phyloP scores from a whole-genome alignment of 2,888 invertebrate species.

The Altica lythri region DNA sequence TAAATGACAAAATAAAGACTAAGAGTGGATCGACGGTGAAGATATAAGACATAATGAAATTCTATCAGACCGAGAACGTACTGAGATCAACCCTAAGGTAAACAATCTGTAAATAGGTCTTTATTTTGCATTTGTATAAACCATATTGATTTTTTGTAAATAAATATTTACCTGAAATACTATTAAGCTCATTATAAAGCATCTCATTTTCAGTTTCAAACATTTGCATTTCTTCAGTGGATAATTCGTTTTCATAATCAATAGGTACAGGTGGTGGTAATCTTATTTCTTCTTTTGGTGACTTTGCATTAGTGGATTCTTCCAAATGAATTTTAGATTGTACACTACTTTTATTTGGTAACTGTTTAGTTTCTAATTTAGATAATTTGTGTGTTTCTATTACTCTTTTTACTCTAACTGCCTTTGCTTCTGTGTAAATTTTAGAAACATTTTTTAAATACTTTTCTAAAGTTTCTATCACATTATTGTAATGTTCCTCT shows the following conservation, averaged over 20 bases:
- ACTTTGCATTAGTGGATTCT: conserved; percentile 21
- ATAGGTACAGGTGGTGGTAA: conserved; percentile 26
- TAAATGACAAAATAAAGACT: too few species aligned
- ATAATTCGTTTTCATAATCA: conserved; percentile 68
- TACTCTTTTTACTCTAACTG: conserved; percentile 82
- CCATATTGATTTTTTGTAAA: too few species aligned
- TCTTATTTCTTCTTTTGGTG: conserved; percentile 24
- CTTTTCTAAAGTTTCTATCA: conserved; percentile 74
- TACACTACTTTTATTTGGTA: background rate
- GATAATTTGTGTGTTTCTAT: conserved; percentile 82
- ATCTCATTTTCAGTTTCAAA: conserved; percentile 91
- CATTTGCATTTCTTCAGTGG: conserved; percentile 88
- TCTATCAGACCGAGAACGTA: too few species aligned
- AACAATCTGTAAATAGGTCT: too few species aligned
- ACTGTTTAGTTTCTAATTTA: conserved; percentile 62
- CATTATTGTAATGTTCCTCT: conserved; percentile 76
- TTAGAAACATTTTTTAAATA: conserved; percentile 87
- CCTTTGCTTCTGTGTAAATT: conserved; percentile 86
- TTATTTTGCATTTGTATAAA: too few species aligned
- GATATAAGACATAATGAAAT: too few species aligned
- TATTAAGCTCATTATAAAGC: conserved; percentile 84
- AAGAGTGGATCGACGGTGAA: too few species aligned
- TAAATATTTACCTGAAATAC: conserved; percentile 59
- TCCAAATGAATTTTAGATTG: too few species aligned
- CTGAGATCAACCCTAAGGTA: too few species aligned